A percentile compares a stretch with the other conserved stretches of the same genome.
Evolutionary conservation across 2,113 vertebrate species (phyloP).

Genomic region (Paramisgurnus dabryanus): DNA sequence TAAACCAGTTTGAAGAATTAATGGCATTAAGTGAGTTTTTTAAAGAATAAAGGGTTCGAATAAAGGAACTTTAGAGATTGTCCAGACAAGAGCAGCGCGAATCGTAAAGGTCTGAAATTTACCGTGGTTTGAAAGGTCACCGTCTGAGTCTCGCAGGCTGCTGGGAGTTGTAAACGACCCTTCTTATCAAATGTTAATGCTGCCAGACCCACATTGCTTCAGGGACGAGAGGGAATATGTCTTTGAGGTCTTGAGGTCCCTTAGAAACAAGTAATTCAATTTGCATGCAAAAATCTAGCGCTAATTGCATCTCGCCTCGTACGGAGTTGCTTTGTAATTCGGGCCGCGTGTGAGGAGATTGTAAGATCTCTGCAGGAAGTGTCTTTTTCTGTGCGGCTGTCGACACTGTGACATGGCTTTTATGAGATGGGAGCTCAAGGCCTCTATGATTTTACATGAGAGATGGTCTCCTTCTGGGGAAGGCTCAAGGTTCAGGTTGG

Average conservation of each 20-base stretch:
- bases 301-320: conserved; percentile 73
- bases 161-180: conserved; percentile 79
- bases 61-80: conserved; percentile 68
- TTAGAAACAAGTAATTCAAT: conserved; percentile 78
- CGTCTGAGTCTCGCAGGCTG: conserved; percentile 72
- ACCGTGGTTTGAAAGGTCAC: conserved; percentile 80
- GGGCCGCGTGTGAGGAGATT: conserved; percentile 49
- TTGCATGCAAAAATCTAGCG: conserved; percentile 71
- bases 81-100: conserved; percentile 63
- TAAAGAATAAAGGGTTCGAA: conserved; percentile 58
- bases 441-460: conserved; percentile 38
- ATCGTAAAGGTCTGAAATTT: conserved; percentile 76
- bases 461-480: conserved; percentile 30
- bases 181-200: conserved; percentile 84
- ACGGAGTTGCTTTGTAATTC: conserved; percentile 61
- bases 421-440: conserved; percentile 43
- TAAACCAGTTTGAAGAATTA: conserved; percentile 42
- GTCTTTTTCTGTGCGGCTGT: conserved; percentile 33
- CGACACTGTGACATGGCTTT: conserved; percentile 39
- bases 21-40: conserved; percentile 49
- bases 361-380: conserved; percentile 57
- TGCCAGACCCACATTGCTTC: conserved; percentile 70
- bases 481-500: conserved; percentile 26
- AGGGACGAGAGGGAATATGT: conserved; percentile 60
- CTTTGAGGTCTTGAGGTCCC: conserved; percentile 76